Percentiles rank a stretch among this genome's conserved stretches.
Evolutionary conservation across 2,113 vertebrate genomes (phyloP).

Genomic region (Phyllostomus hastatus): DNA sequence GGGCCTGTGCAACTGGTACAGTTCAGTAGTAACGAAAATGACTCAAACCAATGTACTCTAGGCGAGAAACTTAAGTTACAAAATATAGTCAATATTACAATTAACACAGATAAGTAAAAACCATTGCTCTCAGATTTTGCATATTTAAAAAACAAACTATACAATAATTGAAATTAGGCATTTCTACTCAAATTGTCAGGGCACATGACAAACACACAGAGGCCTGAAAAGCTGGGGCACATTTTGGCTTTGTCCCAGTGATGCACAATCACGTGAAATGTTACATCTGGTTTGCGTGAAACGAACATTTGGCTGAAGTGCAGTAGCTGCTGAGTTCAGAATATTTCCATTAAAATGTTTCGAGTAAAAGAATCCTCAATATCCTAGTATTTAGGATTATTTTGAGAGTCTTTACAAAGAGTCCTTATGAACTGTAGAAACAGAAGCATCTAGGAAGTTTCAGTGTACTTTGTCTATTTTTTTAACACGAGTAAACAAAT

Average conservation of each 20-base stretch:
- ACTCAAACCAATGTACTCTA: slow-evolving; percentile 79
- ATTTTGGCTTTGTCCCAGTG: slow-evolving; percentile 84
- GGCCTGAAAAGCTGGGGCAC: slow-evolving; percentile 75
- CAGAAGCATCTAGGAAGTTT: slow-evolving; percentile 81
- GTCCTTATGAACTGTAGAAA: slow-evolving; percentile 63
- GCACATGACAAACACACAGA: slow-evolving; percentile 66
- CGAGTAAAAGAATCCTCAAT: slow-evolving; percentile 74
- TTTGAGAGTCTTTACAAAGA: slow-evolving; percentile 63
- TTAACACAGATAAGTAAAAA: slow-evolving; percentile 71
- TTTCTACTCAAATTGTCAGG: slow-evolving; percentile 67
- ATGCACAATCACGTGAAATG: slow-evolving; percentile 77
- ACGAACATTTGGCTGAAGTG: slow-evolving; percentile 69
- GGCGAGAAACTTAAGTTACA: slow-evolving; percentile 81
- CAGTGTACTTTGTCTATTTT: slow-evolving; percentile 72
- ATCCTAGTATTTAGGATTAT: slow-evolving; percentile 10
- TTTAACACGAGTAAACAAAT: slow-evolving; percentile 87
- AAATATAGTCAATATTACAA: slow-evolving; percentile 80
- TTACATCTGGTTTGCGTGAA: slow-evolving; percentile 67
- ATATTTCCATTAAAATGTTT: slow-evolving; percentile 76
- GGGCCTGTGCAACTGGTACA: slow-evolving; percentile 85
- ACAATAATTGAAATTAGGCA: slow-evolving; percentile 72
- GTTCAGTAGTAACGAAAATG: slow-evolving; percentile 85
- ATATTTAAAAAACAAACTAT: slow-evolving; percentile 73
- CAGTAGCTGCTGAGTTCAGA: slow-evolving; percentile 66
- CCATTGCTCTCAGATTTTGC: slow-evolving; percentile 69